Conservation (phyloP, 2,113 vertebrate genomes). For the Hystrix brachyura region DNA sequence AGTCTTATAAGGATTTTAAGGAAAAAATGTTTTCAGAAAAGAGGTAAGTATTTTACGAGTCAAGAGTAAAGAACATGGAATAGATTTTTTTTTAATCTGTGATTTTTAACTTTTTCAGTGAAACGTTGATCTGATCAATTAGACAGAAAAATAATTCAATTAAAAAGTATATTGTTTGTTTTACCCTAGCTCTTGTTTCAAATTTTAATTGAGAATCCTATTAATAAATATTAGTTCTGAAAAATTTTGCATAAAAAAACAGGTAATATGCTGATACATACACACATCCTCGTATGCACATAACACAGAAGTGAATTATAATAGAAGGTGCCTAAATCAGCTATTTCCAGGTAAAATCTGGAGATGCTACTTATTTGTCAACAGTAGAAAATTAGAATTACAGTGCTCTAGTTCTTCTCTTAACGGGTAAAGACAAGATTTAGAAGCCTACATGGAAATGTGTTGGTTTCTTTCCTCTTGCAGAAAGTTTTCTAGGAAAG, state of each 20-base stretch:
- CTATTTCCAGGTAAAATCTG: neutral
- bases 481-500: neutral
- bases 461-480: neutral
- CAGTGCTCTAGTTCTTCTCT: neutral
- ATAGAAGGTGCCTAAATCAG: neutral
- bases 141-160: neutral
- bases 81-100: neutral
- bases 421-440: neutral
- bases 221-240: neutral
- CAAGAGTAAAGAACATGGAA: neutral
- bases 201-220: neutral
- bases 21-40: neutral
- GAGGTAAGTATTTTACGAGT: neutral
- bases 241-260: neutral
- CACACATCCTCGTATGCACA: neutral
- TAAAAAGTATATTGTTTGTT: neutral
- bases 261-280: no score
- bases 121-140: neutral
- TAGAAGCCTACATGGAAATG: accelerated
- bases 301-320: neutral
- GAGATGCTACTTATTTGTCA: neutral
- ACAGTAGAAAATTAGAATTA: neutral
- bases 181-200: neutral
- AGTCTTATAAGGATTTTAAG: neutral
- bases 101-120: neutral